A percentile compares a stretch with the other conserved stretches of the same genome.
Evolutionary conservation across 2,888 invertebrate genomes (phyloP).

Genomic region (Nyleta sp.): DNA sequence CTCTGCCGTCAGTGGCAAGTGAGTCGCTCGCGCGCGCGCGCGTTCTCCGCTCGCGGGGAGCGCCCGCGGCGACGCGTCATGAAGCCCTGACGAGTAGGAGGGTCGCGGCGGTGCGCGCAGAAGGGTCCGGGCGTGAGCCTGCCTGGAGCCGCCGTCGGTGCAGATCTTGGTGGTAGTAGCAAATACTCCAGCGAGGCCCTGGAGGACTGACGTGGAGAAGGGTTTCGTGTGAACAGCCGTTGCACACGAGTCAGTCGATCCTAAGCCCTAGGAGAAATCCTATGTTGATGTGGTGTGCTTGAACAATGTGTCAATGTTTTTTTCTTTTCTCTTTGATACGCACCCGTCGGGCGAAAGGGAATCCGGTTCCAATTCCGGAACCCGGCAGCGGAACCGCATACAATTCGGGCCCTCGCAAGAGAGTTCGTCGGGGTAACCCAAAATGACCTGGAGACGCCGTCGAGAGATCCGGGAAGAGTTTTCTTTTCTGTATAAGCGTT

Average conservation of each 20-base stretch:
- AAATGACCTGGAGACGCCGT: constrained; percentile 85
- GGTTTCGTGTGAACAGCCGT: constrained; percentile 86
- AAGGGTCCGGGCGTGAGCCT: constrained; percentile 80
- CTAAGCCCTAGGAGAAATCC: constrained; percentile 84
- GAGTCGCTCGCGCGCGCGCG: constrained; percentile 84
- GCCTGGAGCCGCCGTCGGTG: constrained; percentile 78
- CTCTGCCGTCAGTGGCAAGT: constrained; percentile 77
- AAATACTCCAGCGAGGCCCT: constrained; percentile 86
- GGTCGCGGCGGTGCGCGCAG: constrained; percentile 83
- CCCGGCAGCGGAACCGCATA: constrained; percentile 84
- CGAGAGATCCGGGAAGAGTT: constrained; percentile 84
- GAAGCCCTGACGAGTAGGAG: constrained; percentile 71
- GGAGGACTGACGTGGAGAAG: constrained; percentile 86
- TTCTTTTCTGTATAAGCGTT: constrained; percentile 84
- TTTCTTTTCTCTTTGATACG: constrained; percentile 68
- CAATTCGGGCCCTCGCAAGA: constrained; percentile 83
- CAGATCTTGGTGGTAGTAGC: constrained; percentile 85
- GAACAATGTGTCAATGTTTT: constrained; percentile 77
- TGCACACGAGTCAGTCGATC: constrained; percentile 86
- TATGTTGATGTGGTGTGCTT: constrained; percentile 79
- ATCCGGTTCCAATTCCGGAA: constrained; percentile 85
- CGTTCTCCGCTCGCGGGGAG: too few relatives aligned
- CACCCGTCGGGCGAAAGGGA: constrained; percentile 84
- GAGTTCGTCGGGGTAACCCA: constrained; percentile 83
- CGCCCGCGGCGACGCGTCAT: too few relatives aligned